Evolutionary conservation across 2,113 vertebrate species (phyloP).

Genomic region (Puffinus mauretanicus): DNA sequence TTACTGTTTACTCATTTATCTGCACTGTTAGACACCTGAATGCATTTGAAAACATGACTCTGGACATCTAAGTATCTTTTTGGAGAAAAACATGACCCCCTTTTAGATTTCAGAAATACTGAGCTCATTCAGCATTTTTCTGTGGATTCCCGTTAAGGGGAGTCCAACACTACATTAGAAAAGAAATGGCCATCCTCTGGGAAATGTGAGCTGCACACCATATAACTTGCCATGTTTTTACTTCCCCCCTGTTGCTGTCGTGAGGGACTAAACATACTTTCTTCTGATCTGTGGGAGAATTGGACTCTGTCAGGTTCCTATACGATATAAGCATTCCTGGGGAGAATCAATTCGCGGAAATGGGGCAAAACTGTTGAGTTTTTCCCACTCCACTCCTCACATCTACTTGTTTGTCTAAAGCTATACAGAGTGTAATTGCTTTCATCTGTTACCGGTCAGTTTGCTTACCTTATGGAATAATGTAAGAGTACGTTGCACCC

Average conservation of each 20-base stretch:
- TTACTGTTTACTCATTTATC: background rate
- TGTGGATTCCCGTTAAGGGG: background rate
- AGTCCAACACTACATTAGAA: background rate
- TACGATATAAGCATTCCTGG: background rate
- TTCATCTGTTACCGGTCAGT: background rate
- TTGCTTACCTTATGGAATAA: background rate
- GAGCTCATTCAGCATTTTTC: background rate
- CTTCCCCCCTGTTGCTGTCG: rapidly evolving
- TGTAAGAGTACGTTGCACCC: background rate
- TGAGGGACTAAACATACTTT: background rate
- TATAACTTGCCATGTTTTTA: background rate
- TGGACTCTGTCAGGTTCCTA: background rate
- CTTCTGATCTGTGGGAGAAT: background rate
- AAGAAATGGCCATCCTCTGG: background rate
- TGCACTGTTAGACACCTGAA: background rate
- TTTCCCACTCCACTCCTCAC: background rate
- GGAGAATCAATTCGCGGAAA: background rate
- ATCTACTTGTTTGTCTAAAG: background rate
- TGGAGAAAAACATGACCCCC: background rate
- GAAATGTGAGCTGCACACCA: background rate
- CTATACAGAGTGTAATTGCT: background rate
- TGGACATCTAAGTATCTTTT: background rate
- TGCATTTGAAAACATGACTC: background rate
- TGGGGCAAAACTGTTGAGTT: background rate
- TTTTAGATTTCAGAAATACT: background rate